Conservation (phyloP, 2,113 vertebrate species). For the Pedetes capensis region DNA sequence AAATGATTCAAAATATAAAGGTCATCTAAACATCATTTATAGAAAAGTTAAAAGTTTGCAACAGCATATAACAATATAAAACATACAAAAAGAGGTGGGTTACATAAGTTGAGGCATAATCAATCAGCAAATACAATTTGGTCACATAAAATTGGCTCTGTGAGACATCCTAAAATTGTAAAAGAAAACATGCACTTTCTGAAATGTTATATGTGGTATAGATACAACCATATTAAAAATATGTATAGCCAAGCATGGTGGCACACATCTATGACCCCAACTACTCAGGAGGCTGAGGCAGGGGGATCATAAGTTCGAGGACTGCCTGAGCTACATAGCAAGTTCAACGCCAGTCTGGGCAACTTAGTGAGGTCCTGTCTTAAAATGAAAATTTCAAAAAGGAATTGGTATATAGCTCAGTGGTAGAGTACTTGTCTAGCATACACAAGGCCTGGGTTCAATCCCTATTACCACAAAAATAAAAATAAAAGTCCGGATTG, state of each 20-base stretch:
- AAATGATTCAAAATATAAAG: neutral
- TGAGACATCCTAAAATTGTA: constrained; percentile 6
- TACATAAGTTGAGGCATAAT: neutral
- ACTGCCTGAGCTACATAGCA: too few relatives aligned
- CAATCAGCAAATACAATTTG: neutral
- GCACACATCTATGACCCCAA: too few relatives aligned
- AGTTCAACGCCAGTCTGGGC: too few relatives aligned
- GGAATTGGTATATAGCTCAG: too few relatives aligned
- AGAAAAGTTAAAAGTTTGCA: neutral
- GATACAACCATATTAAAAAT: neutral
- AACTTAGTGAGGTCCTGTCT: too few relatives aligned
- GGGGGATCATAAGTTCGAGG: too few relatives aligned
- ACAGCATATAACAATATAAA: neutral
- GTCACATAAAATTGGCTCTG: neutral
- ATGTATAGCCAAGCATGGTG: neutral
- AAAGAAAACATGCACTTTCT: neutral
- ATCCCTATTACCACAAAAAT: too few relatives aligned
- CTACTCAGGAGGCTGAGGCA: too few relatives aligned
- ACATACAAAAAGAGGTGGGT: neutral
- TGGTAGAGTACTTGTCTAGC: too few relatives aligned
- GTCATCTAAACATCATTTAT: neutral
- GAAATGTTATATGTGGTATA: neutral
- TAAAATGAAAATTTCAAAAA: too few relatives aligned
- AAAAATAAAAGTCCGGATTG: neutral
- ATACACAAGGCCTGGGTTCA: too few relatives aligned